Percentiles rank a stretch among this genome's conserved stretches.
Conservation (phyloP, 2,888 invertebrate genomes). For the Acrobasis consociella region DNA sequence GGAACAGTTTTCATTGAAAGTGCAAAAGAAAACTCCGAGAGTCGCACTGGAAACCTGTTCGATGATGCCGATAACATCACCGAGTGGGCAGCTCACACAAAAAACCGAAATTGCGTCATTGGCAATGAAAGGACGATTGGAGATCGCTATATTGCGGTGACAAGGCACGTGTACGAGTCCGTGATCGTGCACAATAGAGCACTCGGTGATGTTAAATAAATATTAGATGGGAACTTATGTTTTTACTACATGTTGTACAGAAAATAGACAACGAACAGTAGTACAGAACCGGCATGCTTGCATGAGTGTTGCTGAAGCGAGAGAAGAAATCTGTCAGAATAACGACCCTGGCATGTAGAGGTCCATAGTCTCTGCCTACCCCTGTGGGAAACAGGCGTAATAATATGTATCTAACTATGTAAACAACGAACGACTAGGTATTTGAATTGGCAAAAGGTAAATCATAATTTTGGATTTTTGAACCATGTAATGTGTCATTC, state of each 20-base stretch:
- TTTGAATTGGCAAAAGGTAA: too few species aligned
- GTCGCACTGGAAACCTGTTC: constrained; percentile 22
- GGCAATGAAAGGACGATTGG: constrained; percentile 39
- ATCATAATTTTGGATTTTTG: neutral
- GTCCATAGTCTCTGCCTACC: too few species aligned
- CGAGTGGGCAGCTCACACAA: constrained; percentile 53
- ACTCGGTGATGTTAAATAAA: constrained; percentile 4
- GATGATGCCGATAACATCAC: constrained; percentile 59
- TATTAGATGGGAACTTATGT: constrained; percentile 10
- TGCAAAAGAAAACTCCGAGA: neutral
- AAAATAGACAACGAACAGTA: too few species aligned
- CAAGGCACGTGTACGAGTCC: constrained; percentile 48
- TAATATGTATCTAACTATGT: too few species aligned
- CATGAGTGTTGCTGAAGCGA: too few species aligned
- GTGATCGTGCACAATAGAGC: constrained; percentile 32
- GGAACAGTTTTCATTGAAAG: neutral
- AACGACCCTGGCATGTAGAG: too few species aligned
- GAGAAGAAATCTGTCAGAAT: too few species aligned
- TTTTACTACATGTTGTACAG: neutral
- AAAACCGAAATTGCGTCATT: constrained; percentile 59
- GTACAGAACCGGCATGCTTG: too few species aligned
- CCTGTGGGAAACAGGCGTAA: too few species aligned
- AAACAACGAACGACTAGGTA: too few species aligned
- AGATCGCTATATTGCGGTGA: constrained; percentile 38
- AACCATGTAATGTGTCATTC: neutral